Evolutionary conservation across 2,888 invertebrate genomes (phyloP).

Genomic region (Silvanus unidentatus): DNA sequence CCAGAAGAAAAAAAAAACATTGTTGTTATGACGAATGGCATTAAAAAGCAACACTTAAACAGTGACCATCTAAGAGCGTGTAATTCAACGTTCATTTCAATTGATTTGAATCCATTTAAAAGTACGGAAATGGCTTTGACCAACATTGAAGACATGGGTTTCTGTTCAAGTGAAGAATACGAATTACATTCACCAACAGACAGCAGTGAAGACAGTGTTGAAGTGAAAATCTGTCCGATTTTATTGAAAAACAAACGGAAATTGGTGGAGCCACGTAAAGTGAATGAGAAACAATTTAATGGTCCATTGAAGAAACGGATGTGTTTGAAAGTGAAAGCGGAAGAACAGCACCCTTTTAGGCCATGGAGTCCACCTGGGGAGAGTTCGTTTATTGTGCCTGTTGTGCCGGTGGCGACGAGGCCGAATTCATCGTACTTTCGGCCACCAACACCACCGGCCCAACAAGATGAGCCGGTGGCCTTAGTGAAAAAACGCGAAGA

Average conservation of each 20-base stretch:
- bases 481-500: conserved; percentile 31
- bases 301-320: conserved; percentile 68
- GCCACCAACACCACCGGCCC: conserved; percentile 34
- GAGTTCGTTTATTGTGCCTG: conserved; percentile 1
- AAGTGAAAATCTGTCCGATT: conserved; percentile 57
- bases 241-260: conserved; percentile 61
- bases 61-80: no score
- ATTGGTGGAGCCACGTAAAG: conserved; percentile 56
- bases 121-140: conserved; percentile 38
- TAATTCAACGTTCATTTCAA: no score
- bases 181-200: conserved; percentile 56
- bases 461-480: conserved; percentile 31
- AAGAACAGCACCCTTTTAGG: conserved; percentile 52
- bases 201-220: conserved; percentile 60
- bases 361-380: conserved; percentile 55
- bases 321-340: conserved; percentile 48
- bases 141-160: conserved; percentile 58
- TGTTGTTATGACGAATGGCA: conserved; percentile 37
- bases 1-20: not conserved
- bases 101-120: not conserved
- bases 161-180: conserved; percentile 59
- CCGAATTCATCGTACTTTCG: conserved; percentile 31
- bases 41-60: conserved; percentile 19
- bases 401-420: not conserved
- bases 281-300: conserved; percentile 28